These are phyloP conservation scores for Anthopleura sola DNA, from an alignment of 64 coral and sea anemone species.

Conservation along the genomic window DNA sequence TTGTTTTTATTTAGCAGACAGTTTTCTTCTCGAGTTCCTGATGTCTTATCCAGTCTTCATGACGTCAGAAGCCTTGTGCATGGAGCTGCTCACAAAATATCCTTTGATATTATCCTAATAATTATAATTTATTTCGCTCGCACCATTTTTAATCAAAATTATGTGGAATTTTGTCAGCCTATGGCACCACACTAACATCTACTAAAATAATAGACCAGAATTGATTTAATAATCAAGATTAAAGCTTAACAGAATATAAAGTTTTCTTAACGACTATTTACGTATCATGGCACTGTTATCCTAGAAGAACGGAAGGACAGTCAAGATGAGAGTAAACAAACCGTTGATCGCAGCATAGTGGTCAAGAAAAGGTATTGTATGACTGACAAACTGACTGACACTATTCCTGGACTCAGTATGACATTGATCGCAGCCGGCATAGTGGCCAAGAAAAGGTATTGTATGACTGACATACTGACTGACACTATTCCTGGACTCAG, in stretches of 20 bases:
- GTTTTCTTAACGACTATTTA: background rate
- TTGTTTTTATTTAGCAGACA: slow-evolving; percentile 36
- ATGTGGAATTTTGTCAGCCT: background rate
- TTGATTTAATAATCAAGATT: no score
- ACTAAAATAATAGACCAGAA: no score
- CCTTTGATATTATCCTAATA: slow-evolving; percentile 41
- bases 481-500: no score
- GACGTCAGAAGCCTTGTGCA: slow-evolving; percentile 65
- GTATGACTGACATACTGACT: no score
- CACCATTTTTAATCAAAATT: no score
- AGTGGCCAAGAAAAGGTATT: slow-evolving; percentile 67
- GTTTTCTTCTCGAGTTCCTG: slow-evolving; percentile 68
- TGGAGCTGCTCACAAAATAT: slow-evolving; percentile 79
- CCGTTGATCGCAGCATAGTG: slow-evolving; percentile 6
- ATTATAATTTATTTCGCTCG: background rate
- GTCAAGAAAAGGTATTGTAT: slow-evolving; percentile 70
- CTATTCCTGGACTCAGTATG: no score
- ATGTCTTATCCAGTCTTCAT: slow-evolving; percentile 71
- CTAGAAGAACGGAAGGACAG: background rate
- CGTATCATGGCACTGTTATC: background rate
- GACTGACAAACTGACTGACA: background rate
- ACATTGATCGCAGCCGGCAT: background rate
- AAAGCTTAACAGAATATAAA: background rate
- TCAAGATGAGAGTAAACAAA: slow-evolving; percentile 1
- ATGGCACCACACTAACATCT: no score